Percentiles rank a stretch among this genome's conserved stretches.
These are phyloP conservation scores for Tragelaphus buxtoni DNA, from an alignment of 2,113 vertebrate species.

Conservation along the genomic window DNA sequence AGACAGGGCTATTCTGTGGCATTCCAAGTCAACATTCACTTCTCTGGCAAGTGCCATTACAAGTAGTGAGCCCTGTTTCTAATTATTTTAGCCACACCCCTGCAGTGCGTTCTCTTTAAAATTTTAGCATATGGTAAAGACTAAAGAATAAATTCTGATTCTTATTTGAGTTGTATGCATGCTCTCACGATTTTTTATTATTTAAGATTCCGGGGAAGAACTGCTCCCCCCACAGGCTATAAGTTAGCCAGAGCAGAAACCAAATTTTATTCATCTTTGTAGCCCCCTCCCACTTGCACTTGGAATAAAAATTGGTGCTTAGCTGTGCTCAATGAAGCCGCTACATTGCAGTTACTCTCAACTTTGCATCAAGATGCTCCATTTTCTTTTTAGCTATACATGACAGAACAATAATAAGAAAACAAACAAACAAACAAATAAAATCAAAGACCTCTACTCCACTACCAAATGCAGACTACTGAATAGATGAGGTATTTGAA, in stretches of 20 bases:
- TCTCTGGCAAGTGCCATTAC: slow-evolving; percentile 36
- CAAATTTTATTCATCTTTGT: background rate
- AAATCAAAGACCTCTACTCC: background rate
- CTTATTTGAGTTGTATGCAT: slow-evolving; percentile 33
- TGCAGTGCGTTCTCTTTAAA: slow-evolving; percentile 5
- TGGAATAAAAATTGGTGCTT: background rate
- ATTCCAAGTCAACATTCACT: slow-evolving; percentile 28
- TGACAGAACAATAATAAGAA: background rate
- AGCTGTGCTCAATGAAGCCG: background rate
- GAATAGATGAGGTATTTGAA: background rate
- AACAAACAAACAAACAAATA: background rate
- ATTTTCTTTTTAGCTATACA: background rate
- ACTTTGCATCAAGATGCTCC: background rate
- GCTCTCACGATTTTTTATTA: background rate
- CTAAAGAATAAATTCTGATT: slow-evolving; percentile 53
- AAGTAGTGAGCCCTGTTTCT: slow-evolving; percentile 57
- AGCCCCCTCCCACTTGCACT: background rate
- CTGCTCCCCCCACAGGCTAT: background rate
- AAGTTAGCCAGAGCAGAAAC: background rate
- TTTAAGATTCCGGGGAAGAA: background rate
- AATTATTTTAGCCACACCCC: slow-evolving; percentile 49
- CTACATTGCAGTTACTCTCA: background rate
- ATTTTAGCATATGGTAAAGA: slow-evolving; percentile 56
- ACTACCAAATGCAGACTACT: background rate
- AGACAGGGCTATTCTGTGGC: background rate